phyloP scores from a whole-genome alignment of 37 sponge, comb jelly and placozoan genomes.

The Halisarca cf. caerulea region DNA sequence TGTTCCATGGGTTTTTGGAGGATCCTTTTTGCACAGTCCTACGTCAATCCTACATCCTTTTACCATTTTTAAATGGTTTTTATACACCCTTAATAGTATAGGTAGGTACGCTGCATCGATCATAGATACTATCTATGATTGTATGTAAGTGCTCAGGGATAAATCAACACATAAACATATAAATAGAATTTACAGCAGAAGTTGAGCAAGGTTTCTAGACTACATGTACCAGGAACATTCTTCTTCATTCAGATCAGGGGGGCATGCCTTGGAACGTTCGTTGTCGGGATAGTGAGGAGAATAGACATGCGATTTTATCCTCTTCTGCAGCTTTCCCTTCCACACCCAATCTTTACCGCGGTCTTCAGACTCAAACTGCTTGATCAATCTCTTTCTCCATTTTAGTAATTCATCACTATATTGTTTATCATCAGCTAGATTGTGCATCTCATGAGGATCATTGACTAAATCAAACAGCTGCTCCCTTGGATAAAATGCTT shows the following conservation, averaged over 20 bases:
- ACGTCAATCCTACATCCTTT: too few species aligned
- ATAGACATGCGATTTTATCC: constrained; percentile 59
- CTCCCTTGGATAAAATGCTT: constrained; percentile 57
- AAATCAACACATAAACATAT: too few species aligned
- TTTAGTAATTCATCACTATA: constrained; percentile 20
- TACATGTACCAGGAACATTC: too few species aligned
- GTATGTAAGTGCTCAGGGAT: too few species aligned
- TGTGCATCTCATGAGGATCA: constrained; percentile 55
- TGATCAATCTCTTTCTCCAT: constrained; percentile 54
- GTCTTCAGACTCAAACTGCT: constrained; percentile 62
- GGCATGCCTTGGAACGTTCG: neutral
- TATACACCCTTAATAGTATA: too few species aligned
- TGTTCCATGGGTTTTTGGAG: too few species aligned
- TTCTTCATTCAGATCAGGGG: neutral
- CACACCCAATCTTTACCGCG: constrained; percentile 60
- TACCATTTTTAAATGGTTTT: too few species aligned
- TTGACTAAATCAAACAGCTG: constrained; percentile 60
- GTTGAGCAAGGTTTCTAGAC: too few species aligned
- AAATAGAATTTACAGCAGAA: too few species aligned
- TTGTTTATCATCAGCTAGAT: constrained; percentile 35
- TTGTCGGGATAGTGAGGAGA: constrained; percentile 61
- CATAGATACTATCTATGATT: too few species aligned
- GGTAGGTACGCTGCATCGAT: too few species aligned
- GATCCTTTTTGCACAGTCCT: too few species aligned
- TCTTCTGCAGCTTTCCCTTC: constrained; percentile 32